Percentiles rank a stretch among this genome's conserved stretches.
Evolutionary conservation across 2,888 invertebrate species (phyloP).

Genomic region (Mythimna loreyi): DNA sequence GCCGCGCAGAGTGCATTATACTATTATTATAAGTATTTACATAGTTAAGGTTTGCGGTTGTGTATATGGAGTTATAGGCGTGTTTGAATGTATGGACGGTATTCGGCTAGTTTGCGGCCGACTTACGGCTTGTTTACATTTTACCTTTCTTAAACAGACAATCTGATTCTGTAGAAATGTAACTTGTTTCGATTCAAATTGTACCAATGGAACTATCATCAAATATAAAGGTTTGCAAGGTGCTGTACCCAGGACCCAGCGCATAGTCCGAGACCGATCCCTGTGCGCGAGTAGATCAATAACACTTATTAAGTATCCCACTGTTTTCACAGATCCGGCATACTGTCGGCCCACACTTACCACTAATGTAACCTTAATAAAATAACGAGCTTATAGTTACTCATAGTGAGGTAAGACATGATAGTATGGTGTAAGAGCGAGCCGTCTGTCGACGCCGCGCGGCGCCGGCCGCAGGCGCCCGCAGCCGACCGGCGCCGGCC

Average conservation of each 20-base stretch:
- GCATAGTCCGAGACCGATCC: neutral
- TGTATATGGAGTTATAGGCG: slow-evolving; percentile 28
- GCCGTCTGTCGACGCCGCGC: slow-evolving; percentile 14
- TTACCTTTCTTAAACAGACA: slow-evolving; percentile 1
- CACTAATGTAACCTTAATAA: slow-evolving; percentile 45
- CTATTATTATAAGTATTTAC: slow-evolving; percentile 17
- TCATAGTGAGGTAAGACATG: slow-evolving; percentile 43
- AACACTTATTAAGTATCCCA: slow-evolving; percentile 6
- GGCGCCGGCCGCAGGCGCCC: neutral
- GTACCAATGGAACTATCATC: neutral
- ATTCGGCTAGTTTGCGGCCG: slow-evolving; percentile 5
- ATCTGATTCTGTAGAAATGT: slow-evolving; percentile 18
- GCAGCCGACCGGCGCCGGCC: neutral
- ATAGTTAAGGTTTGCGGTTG: slow-evolving; percentile 36
- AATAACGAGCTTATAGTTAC: slow-evolving; percentile 63
- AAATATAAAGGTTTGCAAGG: slow-evolving; percentile 1
- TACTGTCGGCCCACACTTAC: slow-evolving; percentile 14
- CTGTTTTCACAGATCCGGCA: slow-evolving; percentile 12
- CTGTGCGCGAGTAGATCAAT: neutral
- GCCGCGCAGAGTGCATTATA: slow-evolving; percentile 9
- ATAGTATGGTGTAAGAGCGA: slow-evolving; percentile 23
- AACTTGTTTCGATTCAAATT: slow-evolving; percentile 7
- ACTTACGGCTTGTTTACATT: slow-evolving; percentile 25
- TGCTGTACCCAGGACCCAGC: slow-evolving; percentile 36
- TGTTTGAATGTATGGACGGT: slow-evolving; percentile 20